Conservation (phyloP, 2,797 vertebrate genomes). For the Anabas testudineus region DNA sequence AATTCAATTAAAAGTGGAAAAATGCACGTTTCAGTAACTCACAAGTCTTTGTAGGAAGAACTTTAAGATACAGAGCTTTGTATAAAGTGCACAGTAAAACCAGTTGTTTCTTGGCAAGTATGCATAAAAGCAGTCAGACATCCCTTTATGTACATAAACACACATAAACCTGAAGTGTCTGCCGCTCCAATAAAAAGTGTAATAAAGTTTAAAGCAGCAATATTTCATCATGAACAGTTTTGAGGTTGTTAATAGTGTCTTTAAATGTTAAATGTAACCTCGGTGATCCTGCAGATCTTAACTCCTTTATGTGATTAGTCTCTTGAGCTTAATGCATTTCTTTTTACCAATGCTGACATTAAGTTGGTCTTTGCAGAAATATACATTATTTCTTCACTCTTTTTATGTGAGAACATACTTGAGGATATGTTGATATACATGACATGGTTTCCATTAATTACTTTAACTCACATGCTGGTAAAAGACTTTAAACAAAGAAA, state of each 20-base stretch:
- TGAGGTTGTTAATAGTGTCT: neutral
- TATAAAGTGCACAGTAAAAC: too few species aligned
- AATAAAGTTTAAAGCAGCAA: conserved; percentile 25
- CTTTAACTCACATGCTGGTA: neutral
- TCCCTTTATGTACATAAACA: conserved; percentile 1
- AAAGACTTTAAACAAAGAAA: too few species aligned
- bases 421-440: neutral
- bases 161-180: conserved; percentile 12
- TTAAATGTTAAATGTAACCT: conserved; percentile 19
- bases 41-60: too few species aligned
- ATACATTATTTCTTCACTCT: too few species aligned
- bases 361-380: neutral
- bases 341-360: too few species aligned
- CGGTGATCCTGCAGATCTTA: neutral
- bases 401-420: neutral
- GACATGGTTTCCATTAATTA: too few species aligned
- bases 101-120: too few species aligned
- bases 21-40: too few species aligned
- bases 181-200: conserved; percentile 13
- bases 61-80: too few species aligned
- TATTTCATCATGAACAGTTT: conserved; percentile 19
- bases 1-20: too few species aligned
- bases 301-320: neutral
- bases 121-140: neutral
- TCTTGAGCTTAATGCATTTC: too few species aligned